Evolutionary conservation across 2,797 vertebrate species (phyloP), one percentile per base, ranked within the genome.

Genomic region (Rallus crepitans): DNA sequence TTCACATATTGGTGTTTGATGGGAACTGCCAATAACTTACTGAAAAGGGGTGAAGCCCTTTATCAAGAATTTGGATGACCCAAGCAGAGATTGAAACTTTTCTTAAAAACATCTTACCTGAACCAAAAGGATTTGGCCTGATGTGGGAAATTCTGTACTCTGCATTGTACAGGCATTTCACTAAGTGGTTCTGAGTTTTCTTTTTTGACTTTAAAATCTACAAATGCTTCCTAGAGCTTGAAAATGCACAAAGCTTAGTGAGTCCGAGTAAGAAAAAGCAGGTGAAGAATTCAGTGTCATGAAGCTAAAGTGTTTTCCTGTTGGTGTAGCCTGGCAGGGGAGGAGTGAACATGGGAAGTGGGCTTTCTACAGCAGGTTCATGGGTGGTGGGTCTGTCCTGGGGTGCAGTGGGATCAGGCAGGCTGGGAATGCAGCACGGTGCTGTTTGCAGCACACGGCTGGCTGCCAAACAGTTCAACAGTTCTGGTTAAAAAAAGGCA

Each of bases 401-500:
- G 69, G 69, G 24, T 50, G 70, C 65, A 59, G 73, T 39, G 79
- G n/a, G 75, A 47, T 39, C 25, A 7, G 79, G 15, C 21, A 50
- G 24, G 90, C 55, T 69, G 93, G 88, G 75, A 89, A 82, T 40
- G 28, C 27, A 60, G 90, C 3, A 2, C 30, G 11, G 65, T 31
- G 77, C 81, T 27, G 52, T 77, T 57, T 5, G 61, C 56, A 56
- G 77, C 56, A 40, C 0, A 0, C 2, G 52, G 89, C 87, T 0
- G 27, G 47, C 83, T 90, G 87, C 95, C 95, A 95, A 82, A 64
- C 81, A 42, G 7, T 71, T 85, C 57, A 91, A 81, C 87, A 87
- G 92, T 50, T 84, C 90, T 89, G 90, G 82, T 90, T 95, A 95
- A 95, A 52, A 52, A 52, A 90, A 93, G 94, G 90, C 93, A 90